Base-by-base conservation (phyloP, 2,113 vertebrate species). In the Phocoena sinus region DNA sequence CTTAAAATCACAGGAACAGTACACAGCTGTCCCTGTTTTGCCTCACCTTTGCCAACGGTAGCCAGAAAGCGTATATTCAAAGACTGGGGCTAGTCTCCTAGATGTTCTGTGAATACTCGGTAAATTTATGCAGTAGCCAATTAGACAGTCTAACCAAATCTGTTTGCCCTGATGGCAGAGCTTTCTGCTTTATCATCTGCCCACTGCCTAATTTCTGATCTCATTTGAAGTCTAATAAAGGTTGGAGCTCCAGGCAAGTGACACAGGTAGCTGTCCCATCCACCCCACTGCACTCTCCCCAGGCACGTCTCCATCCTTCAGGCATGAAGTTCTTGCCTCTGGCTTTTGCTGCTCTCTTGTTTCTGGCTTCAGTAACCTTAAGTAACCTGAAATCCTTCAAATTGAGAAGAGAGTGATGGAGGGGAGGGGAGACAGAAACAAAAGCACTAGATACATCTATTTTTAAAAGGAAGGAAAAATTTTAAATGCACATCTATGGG, bases 251-350 rank as follows among this genome's bases (percentile, higher is more conserved):
- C 58, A 63, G 96, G 68, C 88, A 33, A 92, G 28, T 58, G 44
- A 67, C 90, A 26, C 58, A 50, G n/a, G 56, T 58, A 86, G n/a
- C 14, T 65, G 60, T 87, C 44, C 87, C 36, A 15, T 31, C 63
- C 38, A 15, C 41, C 31, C 56, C 63, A 70, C 50, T 53, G 83
- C 62, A 44, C 33, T 60, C 77, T 85, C 62, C 31, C 47, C 68
- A 20, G 91, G 56, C 87, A 7, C 23, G 87, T 94, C 41, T 76
- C n/a, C 47, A 25, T 41, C 71, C n/a, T 44, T 86, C 88, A 80
- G 7, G 97, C 93, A 56, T 80, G 56, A 76, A 92, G 91, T 96
- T 88, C 93, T 84, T 94, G 84, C 96, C 95, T 94, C 80, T 70
- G 91, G 96, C 95, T 80, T 90, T 83, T 79, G 62, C 38, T 60